Percentiles rank a stretch among this genome's conserved stretches.
Evolutionary conservation across 1,140 invertebrate species (phyloP).

Genomic region (Apis laboriosa): DNA sequence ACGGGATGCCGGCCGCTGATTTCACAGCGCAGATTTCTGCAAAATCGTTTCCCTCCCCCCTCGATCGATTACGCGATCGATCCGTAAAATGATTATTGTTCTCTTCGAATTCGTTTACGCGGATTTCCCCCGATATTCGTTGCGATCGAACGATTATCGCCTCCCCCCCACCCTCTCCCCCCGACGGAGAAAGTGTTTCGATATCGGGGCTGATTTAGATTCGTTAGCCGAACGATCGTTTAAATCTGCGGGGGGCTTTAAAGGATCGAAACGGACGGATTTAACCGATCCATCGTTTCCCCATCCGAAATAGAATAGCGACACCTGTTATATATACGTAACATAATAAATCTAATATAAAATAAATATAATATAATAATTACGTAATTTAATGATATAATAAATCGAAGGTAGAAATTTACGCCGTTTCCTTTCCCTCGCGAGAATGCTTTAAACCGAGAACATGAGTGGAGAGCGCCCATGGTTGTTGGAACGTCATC

Average conservation of each 20-base stretch:
- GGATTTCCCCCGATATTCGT: too few species aligned
- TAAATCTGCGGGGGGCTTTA: not conserved
- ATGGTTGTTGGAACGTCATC: conserved; percentile 18
- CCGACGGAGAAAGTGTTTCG: not conserved
- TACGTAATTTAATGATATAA: too few species aligned
- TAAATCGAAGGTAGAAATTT: not conserved
- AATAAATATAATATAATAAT: too few species aligned
- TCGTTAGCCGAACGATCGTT: too few species aligned
- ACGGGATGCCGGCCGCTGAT: not conserved
- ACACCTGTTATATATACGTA: not conserved
- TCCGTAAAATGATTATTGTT: not conserved
- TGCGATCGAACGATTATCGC: not conserved
- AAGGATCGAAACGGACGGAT: not conserved
- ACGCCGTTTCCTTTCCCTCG: too few species aligned
- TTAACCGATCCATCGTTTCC: not conserved
- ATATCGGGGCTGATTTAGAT: too few species aligned
- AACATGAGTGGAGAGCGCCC: too few species aligned
- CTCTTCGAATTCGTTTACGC: not conserved
- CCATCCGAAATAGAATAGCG: not conserved
- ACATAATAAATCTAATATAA: too few species aligned
- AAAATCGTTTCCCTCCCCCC: not conserved
- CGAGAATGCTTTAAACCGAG: too few species aligned
- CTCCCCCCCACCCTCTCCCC: too few species aligned
- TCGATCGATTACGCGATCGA: not conserved
- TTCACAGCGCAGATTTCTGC: not conserved